phyloP scores from a whole-genome alignment of 2,888 invertebrate species.

The Globia sparganii region DNA sequence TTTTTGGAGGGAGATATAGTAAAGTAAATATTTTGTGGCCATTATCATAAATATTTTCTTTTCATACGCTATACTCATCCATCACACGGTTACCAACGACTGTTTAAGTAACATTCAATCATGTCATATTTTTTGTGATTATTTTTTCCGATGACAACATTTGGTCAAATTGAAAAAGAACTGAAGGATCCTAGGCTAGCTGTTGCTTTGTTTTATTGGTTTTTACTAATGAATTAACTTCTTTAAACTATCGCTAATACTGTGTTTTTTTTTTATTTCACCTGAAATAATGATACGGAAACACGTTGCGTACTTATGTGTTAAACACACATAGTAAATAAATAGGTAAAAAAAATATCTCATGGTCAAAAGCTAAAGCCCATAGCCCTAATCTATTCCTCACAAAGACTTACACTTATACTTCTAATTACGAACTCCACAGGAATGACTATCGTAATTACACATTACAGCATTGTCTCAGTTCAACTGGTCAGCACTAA shows the following conservation, averaged over 20 bases:
- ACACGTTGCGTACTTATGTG: not conserved
- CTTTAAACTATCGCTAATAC: not conserved
- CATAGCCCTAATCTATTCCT: not conserved
- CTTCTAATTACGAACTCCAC: conserved; percentile 5
- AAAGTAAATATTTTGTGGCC: conserved; percentile 16
- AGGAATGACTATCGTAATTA: conserved; percentile 41
- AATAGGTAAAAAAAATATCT: too few relatives aligned
- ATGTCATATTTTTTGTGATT: conserved; percentile 12
- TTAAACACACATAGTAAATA: too few relatives aligned
- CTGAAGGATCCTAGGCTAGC: not conserved
- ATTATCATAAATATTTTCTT: conserved; percentile 9
- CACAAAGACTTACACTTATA: conserved; percentile 1
- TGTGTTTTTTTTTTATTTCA: not conserved
- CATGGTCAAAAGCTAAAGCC: not conserved
- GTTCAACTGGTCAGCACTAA: conserved; percentile 62
- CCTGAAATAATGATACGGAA: not conserved
- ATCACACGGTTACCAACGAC: conserved; percentile 34
- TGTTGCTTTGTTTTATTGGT: not conserved
- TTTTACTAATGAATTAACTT: not conserved
- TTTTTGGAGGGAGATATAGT: not conserved
- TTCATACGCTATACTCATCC: conserved; percentile 31
- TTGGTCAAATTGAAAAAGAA: not conserved
- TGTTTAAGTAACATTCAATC: conserved; percentile 37
- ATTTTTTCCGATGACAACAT: conserved; percentile 30
- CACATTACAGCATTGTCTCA: conserved; percentile 36